These are phyloP conservation scores for Anguilla pacifica DNA, from an alignment of 2,797 vertebrate species.

Conservation along the genomic window DNA sequence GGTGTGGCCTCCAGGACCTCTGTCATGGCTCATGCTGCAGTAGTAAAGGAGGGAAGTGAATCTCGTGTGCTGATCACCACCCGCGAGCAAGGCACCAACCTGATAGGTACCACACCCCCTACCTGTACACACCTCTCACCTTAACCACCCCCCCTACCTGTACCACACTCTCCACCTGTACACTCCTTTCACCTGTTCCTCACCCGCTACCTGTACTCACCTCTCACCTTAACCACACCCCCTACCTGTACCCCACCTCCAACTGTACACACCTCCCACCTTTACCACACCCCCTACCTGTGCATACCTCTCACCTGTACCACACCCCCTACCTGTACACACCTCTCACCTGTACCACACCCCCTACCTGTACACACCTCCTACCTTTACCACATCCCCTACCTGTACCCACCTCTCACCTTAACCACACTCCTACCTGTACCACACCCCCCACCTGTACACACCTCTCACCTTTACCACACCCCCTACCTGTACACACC, in stretches of 20 bases:
- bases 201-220: not conserved
- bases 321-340: not conserved
- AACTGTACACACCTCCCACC: no score
- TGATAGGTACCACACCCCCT: conserved; percentile 75
- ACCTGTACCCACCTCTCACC: no score
- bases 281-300: no score
- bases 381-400: no score
- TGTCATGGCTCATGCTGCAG: conserved; percentile 56
- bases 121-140: not conserved
- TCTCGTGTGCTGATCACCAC: conserved; percentile 78
- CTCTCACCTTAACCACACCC: not conserved
- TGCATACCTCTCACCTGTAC: not conserved
- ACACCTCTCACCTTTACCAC: not conserved
- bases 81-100: conserved; percentile 79
- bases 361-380: not conserved
- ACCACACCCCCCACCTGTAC: not conserved
- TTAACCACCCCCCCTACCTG: not conserved
- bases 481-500: not conserved
- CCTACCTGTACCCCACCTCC: not conserved
- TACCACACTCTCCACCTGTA: not conserved
- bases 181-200: not conserved
- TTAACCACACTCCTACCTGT: no score
- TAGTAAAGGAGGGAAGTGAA: conserved; percentile 64
- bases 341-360: not conserved
- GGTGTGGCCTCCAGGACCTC: conserved; percentile 65